Percentiles rank a stretch among this genome's conserved stretches.
These are phyloP conservation scores for Rotaria sp. DNA, from an alignment of 2,888 invertebrate species.

Conservation along the genomic window DNA sequence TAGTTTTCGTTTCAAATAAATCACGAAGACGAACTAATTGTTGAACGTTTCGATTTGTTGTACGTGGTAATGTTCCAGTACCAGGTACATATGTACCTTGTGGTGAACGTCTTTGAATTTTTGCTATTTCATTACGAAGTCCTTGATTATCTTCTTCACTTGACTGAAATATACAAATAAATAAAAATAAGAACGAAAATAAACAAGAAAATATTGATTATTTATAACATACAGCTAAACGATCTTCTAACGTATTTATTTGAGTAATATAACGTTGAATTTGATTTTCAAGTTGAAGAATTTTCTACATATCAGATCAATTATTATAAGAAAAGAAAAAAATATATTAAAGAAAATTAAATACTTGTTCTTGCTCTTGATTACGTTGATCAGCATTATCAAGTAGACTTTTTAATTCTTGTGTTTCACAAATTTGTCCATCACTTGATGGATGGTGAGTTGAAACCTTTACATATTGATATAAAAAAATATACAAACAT, in stretches of 20 bases:
- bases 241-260: not conserved
- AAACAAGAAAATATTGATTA: not conserved
- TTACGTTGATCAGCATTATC: conserved; percentile 30
- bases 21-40: not conserved
- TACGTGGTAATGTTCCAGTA: not conserved
- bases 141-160: not conserved
- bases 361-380: conserved; percentile 26
- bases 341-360: too few relatives aligned
- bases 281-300: conserved; percentile 20
- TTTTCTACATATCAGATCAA: not conserved
- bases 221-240: not conserved
- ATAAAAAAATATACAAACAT: too few relatives aligned
- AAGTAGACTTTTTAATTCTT: conserved; percentile 10
- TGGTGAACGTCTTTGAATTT: conserved; percentile 15
- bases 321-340: not conserved
- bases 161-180: not conserved
- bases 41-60: not conserved
- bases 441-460: not conserved
- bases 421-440: not conserved
- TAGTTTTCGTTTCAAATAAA: not conserved
- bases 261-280: not conserved
- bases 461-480: not conserved
- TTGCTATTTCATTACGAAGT: not conserved
- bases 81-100: not conserved
- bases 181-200: too few relatives aligned